A percentile compares a stretch with the other conserved stretches of the same genome.
Conservation (phyloP, 1,140 invertebrate species). For the Camponotus pennsylvanicus region DNA sequence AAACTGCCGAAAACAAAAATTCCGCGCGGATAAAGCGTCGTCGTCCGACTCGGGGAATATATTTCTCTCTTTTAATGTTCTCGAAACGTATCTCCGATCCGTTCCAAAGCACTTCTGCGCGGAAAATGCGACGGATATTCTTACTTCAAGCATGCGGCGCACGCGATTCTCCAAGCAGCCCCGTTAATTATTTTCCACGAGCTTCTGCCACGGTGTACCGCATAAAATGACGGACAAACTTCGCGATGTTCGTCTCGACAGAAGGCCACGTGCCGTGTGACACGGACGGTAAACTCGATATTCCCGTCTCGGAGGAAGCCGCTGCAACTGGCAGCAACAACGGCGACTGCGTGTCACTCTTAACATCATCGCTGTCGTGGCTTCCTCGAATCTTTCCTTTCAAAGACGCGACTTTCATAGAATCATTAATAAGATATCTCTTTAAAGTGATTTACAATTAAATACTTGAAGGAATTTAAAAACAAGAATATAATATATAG, state of each 20-base stretch:
- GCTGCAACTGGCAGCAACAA: constrained; percentile 49
- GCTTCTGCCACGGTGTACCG: not conserved
- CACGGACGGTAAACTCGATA: constrained; percentile 63
- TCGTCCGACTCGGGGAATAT: not conserved
- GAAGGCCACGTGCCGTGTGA: constrained; percentile 59
- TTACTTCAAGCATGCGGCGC: constrained; percentile 36
- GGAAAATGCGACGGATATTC: constrained; percentile 42
- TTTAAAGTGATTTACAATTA: constrained; percentile 3
- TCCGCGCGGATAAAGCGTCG: constrained; percentile 8
- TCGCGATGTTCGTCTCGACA: constrained; percentile 61
- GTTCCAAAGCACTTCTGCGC: constrained; percentile 2
- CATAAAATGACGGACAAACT: constrained; percentile 63
- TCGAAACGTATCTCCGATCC: not conserved
- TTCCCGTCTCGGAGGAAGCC: constrained; percentile 58
- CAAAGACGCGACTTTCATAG: constrained; percentile 1
- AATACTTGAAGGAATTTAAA: not conserved
- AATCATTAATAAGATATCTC: constrained; percentile 38
- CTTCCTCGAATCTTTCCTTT: constrained; percentile 48
- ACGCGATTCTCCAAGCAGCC: constrained; percentile 38
- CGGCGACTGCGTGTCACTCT: constrained; percentile 53
- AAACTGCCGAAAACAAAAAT: constrained; percentile 12
- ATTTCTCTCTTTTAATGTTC: constrained; percentile 9
- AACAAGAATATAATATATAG: too few relatives aligned
- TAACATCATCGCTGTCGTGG: constrained; percentile 11
- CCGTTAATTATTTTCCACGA: constrained; percentile 67